Evolutionary conservation across 23 tunicate species (phyloP).

Genomic region (Ascidia mentula): DNA sequence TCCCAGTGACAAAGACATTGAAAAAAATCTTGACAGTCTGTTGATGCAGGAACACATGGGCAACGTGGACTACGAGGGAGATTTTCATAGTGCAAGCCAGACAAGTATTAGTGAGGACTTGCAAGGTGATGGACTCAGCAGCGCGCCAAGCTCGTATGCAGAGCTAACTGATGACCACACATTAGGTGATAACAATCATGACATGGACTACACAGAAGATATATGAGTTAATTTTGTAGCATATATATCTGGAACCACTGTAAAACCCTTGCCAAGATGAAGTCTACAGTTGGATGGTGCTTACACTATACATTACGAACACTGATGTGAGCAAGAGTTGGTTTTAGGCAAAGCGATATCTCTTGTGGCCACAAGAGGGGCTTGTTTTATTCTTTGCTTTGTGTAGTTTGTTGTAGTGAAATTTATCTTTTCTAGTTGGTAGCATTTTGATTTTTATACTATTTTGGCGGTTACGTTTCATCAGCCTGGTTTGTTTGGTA

Average conservation of each 20-base stretch:
- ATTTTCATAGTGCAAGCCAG: conserved; percentile 65
- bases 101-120: conserved; percentile 75
- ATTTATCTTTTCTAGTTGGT: too few relatives aligned
- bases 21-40: not conserved
- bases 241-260: not conserved
- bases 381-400: too few relatives aligned
- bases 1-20: not conserved
- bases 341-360: too few relatives aligned
- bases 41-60: not conserved
- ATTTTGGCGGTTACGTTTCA: too few relatives aligned
- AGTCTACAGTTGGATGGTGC: too few relatives aligned
- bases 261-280: not conserved
- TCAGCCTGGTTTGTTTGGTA: too few relatives aligned
- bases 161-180: conserved; percentile 70
- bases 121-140: conserved; percentile 50
- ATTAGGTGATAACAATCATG: conserved; percentile 13
- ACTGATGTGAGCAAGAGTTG: too few relatives aligned
- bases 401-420: too few relatives aligned
- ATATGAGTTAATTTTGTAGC: conserved; percentile 15
- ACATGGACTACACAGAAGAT: conserved; percentile 79
- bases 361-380: too few relatives aligned
- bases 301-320: too few relatives aligned
- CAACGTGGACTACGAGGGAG: conserved; percentile 60
- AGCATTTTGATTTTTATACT: too few relatives aligned
- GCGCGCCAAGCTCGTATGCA: conserved; percentile 38